Conservation (phyloP, 1,140 invertebrate species). For the Bicyclus anynana region DNA sequence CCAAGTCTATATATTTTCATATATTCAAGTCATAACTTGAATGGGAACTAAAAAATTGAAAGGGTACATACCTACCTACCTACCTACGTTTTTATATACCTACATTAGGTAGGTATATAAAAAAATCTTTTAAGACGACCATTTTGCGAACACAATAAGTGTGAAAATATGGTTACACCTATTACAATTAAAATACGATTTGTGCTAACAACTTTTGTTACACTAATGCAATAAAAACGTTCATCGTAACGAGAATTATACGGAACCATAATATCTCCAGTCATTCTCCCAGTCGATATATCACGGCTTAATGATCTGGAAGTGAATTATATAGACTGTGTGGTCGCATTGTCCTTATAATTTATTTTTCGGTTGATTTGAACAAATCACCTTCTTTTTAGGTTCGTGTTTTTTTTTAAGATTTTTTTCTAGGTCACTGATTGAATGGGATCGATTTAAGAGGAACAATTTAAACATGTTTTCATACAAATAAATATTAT, state of each 20-base stretch:
- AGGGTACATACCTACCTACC: too few relatives aligned
- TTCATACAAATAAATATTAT: too few relatives aligned
- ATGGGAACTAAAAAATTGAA: too few relatives aligned
- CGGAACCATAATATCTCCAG: conserved; percentile 29
- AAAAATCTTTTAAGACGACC: too few relatives aligned
- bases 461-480: too few relatives aligned
- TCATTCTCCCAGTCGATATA: conserved; percentile 46
- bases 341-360: conserved; percentile 39
- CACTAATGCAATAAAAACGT: conserved; percentile 2
- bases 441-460: too few relatives aligned
- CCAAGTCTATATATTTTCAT: too few relatives aligned
- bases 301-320: conserved; percentile 53
- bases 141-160: too few relatives aligned
- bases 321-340: conserved; percentile 52
- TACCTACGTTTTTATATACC: too few relatives aligned
- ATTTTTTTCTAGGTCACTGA: background rate
- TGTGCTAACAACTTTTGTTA: background rate
- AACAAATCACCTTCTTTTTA: conserved; percentile 35
- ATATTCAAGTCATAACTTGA: too few relatives aligned
- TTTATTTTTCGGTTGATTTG: conserved; percentile 48
- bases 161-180: too few relatives aligned
- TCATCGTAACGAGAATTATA: conserved; percentile 4
- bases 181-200: conserved; percentile 3
- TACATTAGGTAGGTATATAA: too few relatives aligned
- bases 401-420: background rate